These are phyloP conservation scores for Falco rusticolus DNA, from an alignment of 2,797 vertebrate genomes.

Conservation along the genomic window DNA sequence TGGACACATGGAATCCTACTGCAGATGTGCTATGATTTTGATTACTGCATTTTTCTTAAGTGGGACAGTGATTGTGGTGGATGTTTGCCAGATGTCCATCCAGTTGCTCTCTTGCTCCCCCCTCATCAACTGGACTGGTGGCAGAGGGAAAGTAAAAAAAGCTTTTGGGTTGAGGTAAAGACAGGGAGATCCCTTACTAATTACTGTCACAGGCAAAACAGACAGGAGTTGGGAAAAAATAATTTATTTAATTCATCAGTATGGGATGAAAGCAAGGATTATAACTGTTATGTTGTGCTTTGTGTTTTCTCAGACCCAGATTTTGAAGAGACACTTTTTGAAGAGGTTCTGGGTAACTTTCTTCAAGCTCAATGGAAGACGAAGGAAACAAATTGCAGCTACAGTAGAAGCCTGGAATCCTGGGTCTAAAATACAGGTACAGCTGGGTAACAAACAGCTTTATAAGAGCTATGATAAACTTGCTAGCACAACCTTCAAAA, in stretches of 20 bases:
- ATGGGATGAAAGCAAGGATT: neutral
- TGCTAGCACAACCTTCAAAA: neutral
- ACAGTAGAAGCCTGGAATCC: neutral
- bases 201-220: neutral
- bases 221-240: neutral
- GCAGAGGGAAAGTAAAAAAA: neutral
- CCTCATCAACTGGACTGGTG: neutral
- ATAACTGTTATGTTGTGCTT: neutral
- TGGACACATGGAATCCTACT: neutral
- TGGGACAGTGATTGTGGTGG: neutral
- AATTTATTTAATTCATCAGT: neutral
- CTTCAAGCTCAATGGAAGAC: neutral
- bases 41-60: neutral
- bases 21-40: neutral
- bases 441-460: neutral
- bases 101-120: neutral
- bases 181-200: neutral
- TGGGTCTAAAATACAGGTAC: neutral
- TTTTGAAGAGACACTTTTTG: neutral
- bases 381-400: neutral
- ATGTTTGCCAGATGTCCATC: neutral
- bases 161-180: neutral
- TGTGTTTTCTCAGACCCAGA: neutral
- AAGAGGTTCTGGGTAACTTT: neutral
- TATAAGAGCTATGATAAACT: neutral